These are phyloP conservation scores for Galeruca laticollis DNA, from an alignment of 2,888 invertebrate species.

Conservation along the genomic window DNA sequence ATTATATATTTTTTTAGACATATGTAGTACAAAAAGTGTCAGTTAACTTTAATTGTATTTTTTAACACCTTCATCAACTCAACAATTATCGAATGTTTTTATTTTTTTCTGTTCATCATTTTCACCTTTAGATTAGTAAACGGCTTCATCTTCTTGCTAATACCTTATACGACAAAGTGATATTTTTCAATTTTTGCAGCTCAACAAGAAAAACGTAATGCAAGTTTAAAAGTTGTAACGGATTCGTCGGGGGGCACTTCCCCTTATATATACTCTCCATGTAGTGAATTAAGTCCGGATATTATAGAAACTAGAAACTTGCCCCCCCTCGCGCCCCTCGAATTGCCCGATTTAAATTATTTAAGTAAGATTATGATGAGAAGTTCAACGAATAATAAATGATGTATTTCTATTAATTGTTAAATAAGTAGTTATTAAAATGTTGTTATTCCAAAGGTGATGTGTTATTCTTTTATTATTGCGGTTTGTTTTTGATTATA, in stretches of 20 bases:
- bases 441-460: background rate
- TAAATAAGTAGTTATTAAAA: background rate
- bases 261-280: constrained; percentile 65
- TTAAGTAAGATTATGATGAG: constrained; percentile 48
- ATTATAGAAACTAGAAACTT: constrained; percentile 58
- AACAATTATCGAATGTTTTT: background rate
- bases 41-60: no score
- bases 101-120: constrained; percentile 9
- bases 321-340: constrained; percentile 72
- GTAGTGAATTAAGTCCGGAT: constrained; percentile 64
- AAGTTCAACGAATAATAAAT: constrained; percentile 37
- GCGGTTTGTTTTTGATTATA: no score
- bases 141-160: background rate
- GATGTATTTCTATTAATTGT: background rate
- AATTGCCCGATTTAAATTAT: constrained; percentile 74
- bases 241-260: constrained; percentile 65
- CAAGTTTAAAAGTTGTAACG: constrained; percentile 60
- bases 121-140: constrained; percentile 23
- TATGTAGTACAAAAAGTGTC: no score
- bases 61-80: no score
- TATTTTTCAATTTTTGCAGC: constrained; percentile 47
- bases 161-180: background rate
- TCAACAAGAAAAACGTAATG: constrained; percentile 54
- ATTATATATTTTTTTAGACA: no score
- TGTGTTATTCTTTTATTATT: background rate